Evolutionary conservation across 2,113 vertebrate species (phyloP), one percentile per base, ranked within the genome.

Genomic region (Eidolon helvum): DNA sequence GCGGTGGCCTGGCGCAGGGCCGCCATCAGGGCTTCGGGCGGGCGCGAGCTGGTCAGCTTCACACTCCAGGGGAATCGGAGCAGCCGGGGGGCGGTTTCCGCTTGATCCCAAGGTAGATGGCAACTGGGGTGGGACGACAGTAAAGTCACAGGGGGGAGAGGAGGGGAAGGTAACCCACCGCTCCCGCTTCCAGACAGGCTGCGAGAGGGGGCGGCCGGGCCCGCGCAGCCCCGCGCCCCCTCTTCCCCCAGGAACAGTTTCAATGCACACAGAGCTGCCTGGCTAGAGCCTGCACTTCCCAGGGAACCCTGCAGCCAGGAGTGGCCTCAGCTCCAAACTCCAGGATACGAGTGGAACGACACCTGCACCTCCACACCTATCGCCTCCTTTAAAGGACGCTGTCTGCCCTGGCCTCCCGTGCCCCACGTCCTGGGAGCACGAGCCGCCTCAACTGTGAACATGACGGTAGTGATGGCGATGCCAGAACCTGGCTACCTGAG

Each of bases 21-120:
- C 66, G 99, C 98, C 96, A 99, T 98, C 98, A 99, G 98, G 97
- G 99, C 99, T 94, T 99, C 98, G 50, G 99, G 99, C 87, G 99
- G 99, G 88, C 99, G 98, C 2, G 98, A 97, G 97, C 98, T 98
- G 95, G 99, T 99, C 91, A 99, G 98, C 98, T 98, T 99, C 98
- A 99, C 99, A 99, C 99, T 99, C 99, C 99, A 99, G 98, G 99
- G 98, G 98, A 98, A 98, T 98, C 98, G 96, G 98, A 98, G 98
- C 98, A 98, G 98, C 98, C 98, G 91, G 98, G 98, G 98, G 98
- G 98, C 85, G 98, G 98, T 96, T 98, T 98, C 99, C 99, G 99
- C 98, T 99, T 99, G 99, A 99, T 99, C 98, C 99, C 99, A 99
- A 99, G 99, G 99, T 99, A 99, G 98, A 99, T 99, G 98, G 99